phyloP scores from a whole-genome alignment of 2,797 vertebrate genomes.

The Typhlichthys eigenmanni region DNA sequence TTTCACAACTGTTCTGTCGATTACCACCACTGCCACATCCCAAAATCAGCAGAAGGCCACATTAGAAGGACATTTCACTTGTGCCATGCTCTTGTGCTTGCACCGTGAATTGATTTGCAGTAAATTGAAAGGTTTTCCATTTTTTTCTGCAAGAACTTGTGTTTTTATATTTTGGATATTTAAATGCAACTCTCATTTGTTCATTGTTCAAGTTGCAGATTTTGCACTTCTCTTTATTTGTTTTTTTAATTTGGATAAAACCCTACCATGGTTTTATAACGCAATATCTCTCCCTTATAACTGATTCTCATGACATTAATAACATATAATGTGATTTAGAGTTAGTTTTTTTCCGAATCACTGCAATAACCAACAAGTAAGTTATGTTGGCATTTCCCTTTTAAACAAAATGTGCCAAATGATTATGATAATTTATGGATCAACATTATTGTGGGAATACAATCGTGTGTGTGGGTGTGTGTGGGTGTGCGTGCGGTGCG shows the following conservation, averaged over 20 bases:
- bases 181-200: conserved; percentile 40
- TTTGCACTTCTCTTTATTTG: conserved; percentile 10
- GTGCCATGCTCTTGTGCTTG: too few relatives aligned
- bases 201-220: conserved; percentile 52
- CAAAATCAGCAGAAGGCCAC: too few relatives aligned
- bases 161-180: conserved; percentile 66
- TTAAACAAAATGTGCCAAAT: neutral
- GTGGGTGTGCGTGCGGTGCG: too few relatives aligned
- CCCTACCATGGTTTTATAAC: conserved; percentile 17
- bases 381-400: conserved; percentile 15
- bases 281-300: conserved; percentile 20
- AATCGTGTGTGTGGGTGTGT: too few relatives aligned
- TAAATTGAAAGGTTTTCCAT: too few relatives aligned
- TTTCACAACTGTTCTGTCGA: too few relatives aligned
- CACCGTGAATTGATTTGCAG: too few relatives aligned
- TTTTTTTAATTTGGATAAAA: conserved; percentile 37
- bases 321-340: conserved; percentile 1
- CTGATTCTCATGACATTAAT: conserved; percentile 20
- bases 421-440: too few relatives aligned
- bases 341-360: neutral
- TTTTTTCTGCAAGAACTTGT: conserved; percentile 58
- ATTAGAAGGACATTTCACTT: too few relatives aligned
- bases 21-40: too few relatives aligned
- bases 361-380: neutral
- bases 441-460: too few relatives aligned